Base-by-base conservation (phyloP, 2,113 vertebrate species). In the Etheostoma spectabile region DNA sequence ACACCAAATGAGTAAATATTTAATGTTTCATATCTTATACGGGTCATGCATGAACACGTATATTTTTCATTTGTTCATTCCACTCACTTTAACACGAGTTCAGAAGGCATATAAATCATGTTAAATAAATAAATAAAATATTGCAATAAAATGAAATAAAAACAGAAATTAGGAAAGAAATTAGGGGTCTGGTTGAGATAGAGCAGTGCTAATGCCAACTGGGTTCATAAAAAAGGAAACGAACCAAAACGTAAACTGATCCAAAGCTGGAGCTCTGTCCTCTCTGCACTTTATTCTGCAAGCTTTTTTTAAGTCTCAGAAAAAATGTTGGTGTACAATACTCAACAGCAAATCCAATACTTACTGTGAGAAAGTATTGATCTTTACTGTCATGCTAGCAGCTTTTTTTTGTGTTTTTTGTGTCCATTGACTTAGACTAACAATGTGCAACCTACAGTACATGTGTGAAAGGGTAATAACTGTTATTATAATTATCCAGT, bases 341-440 rank as follows among this genome's bases (percentile, higher is more conserved):
- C 12, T 27, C 42, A 8, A 79, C 66, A 53, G 6, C 51, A 83
- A 82, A 84, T 86, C 69, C 76, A 79, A 68, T 74, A 74, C 64
- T 48, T n/a, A 51, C 76, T 48, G 62, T 76, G 83, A 73, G 57
- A 69, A 70, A 73, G 42, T 86, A 89, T 84, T 70, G 84, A 85
- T 30, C 12, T 80, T 79, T 69, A 30, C 77, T 72, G 33, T 45
- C 56, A 65, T 68, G 38, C 74, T 56, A 8, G 75, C 38, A 13
- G 53, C 27, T 53, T 67, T 61, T 80, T 65, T 80, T 46, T 84
- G 1, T 27, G 1, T 27, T 27, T 27, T 27, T 60, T 79, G 33
- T 10, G 53, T 49, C 16, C 21, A 52, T 35, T 45, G 64, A 74
- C 49, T 48, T 5, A 21, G 18, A 49, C 33, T 13, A 82, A 83